A percentile compares a stretch with the other conserved stretches of the same genome.
These are phyloP conservation scores for Baronia brevicornis DNA, from an alignment of 2,888 invertebrate species.

Conservation along the genomic window DNA sequence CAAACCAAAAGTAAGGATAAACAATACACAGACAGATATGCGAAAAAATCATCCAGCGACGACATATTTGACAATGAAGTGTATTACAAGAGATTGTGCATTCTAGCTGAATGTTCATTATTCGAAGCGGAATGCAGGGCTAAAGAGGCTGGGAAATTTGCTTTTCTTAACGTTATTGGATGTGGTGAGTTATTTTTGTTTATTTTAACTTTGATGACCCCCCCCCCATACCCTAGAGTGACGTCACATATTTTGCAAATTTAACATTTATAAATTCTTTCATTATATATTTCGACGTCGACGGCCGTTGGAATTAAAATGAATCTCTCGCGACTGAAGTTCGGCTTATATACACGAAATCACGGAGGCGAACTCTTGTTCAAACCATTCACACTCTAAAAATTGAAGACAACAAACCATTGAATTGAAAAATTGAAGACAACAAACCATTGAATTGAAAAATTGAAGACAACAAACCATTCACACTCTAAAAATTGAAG, in stretches of 20 bases:
- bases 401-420: too few relatives aligned
- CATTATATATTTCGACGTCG: too few relatives aligned
- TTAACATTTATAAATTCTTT: neutral
- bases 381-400: too few relatives aligned
- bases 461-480: too few relatives aligned
- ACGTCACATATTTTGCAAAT: neutral
- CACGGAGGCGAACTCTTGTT: too few relatives aligned
- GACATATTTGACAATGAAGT: constrained; percentile 54
- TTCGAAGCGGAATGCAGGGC: constrained; percentile 78
- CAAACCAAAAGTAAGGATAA: constrained; percentile 34
- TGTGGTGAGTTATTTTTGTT: constrained; percentile 54
- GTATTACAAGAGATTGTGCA: constrained; percentile 68
- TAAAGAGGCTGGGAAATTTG: constrained; percentile 55
- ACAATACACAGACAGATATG: constrained; percentile 45
- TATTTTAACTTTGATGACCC: neutral
- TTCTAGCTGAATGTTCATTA: constrained; percentile 77
- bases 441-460: too few relatives aligned
- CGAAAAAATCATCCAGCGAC: constrained; percentile 25
- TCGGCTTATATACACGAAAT: too few relatives aligned
- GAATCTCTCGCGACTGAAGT: too few relatives aligned
- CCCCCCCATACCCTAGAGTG: neutral
- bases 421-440: too few relatives aligned
- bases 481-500: too few relatives aligned
- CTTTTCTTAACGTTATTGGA: constrained; percentile 80
- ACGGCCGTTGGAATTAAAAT: too few relatives aligned